Evolutionary conservation across 2,888 invertebrate genomes (phyloP).

Genomic region (Elaeidobius kamerunicus): DNA sequence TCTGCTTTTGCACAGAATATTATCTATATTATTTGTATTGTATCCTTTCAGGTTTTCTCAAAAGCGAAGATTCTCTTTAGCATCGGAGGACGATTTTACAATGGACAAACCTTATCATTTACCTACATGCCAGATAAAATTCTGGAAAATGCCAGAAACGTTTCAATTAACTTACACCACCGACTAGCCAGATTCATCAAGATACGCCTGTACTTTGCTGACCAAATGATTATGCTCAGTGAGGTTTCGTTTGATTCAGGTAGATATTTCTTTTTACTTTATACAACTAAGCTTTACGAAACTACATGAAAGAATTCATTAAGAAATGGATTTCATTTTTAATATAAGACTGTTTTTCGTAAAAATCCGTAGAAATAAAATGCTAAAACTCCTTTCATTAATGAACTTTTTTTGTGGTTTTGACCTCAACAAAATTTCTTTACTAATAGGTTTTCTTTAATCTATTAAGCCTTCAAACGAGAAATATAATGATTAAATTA

Average conservation of each 20-base stretch:
- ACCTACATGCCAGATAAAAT: conserved; percentile 59
- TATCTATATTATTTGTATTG: not conserved
- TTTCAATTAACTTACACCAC: conserved; percentile 63
- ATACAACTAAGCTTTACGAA: too few relatives aligned
- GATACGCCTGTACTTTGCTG: conserved; percentile 62
- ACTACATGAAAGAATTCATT: too few relatives aligned
- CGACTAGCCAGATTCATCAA: conserved; percentile 61
- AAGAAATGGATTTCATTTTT: too few relatives aligned
- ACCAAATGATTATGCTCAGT: conserved; percentile 69
- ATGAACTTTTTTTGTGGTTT: too few relatives aligned
- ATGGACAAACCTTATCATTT: conserved; percentile 55
- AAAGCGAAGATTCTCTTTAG: conserved; percentile 64
- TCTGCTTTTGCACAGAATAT: not conserved
- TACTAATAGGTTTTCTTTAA: too few relatives aligned
- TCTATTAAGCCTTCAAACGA: too few relatives aligned
- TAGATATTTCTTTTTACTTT: conserved; percentile 41
- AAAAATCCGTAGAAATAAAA: too few relatives aligned
- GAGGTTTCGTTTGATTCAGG: conserved; percentile 63
- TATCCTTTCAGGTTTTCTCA: conserved; percentile 59
- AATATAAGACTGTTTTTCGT: too few relatives aligned
- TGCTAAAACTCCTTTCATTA: too few relatives aligned
- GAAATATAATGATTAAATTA: too few relatives aligned
- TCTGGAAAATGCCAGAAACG: conserved; percentile 65
- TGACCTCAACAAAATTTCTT: too few relatives aligned
- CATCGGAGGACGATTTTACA: conserved; percentile 57